Evolutionary conservation across 2,888 invertebrate species (phyloP), one percentile per base, ranked within the genome.

Genomic region (Tenthredo distinguenda): DNA sequence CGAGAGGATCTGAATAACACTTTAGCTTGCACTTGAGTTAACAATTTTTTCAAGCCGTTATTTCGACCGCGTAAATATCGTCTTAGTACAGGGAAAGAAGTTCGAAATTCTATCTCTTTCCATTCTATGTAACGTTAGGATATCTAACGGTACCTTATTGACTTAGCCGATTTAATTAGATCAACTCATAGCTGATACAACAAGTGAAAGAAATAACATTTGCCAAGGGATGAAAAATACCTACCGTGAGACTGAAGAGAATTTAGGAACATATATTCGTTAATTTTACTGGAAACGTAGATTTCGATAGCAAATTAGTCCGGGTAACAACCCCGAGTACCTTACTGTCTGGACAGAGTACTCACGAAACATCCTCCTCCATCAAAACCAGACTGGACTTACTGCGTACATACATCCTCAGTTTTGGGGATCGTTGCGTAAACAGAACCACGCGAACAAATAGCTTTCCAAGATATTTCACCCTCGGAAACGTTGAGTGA

Each of bases 21-120:
- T 68, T 68, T 34, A 74, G 21, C 2, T 43, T 74, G 43, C 77
- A 77, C 77, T 77, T 77, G 77, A 77, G 77, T 77, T 26, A 26
- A 77, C 50, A 77, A 31, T 77, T 55, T 76, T 76, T 34, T 34
- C 10, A 34, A 40, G 10, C 50, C 18, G 50, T 77, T 50, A 6
- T 47, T 76, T 34, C n/a, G 31, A 31, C 31, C 26, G 76, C 12
- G 47, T 47, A 47, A 18, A 26, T 7, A 50, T 31, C 74, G 5
- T 47, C 74, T 15, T 18, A 7, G 21, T n/a, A 21, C 10, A 47
- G 26, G 15, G 21, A 72, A 71, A 31, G 2, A 18, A n/a, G 40
- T 9, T n/a, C 43, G 9, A 12, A 72, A 43, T 21, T 21, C 21
- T 40, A n/a, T 21, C 40, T n/a, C 26, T 6, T 62, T 21, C 26